Conservation (phyloP, 2,888 invertebrate genomes). For the Syrphus vitripennis region DNA sequence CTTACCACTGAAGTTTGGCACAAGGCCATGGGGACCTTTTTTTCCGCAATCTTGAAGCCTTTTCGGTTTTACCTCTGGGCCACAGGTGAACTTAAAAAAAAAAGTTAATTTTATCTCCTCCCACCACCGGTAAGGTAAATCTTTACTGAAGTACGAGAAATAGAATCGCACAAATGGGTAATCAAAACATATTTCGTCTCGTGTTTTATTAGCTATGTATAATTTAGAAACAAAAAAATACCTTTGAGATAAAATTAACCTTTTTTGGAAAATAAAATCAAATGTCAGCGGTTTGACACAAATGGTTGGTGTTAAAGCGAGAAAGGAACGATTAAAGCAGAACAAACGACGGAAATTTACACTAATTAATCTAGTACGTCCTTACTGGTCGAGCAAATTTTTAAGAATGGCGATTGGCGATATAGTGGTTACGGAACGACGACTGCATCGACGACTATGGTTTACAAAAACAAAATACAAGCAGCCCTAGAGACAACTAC, state of each 20-base stretch:
- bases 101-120: not conserved
- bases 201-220: not conserved
- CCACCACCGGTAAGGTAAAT: constrained; percentile 30
- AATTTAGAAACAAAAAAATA: not conserved
- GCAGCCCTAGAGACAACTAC: constrained; percentile 25
- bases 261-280: constrained; percentile 34
- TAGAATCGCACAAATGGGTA: not conserved
- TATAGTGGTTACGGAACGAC: not conserved
- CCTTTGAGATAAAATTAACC: not conserved
- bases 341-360: constrained; percentile 22
- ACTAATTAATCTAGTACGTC: constrained; percentile 48
- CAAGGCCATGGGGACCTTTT: constrained; percentile 84
- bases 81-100: constrained; percentile 6
- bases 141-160: not conserved
- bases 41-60: constrained; percentile 79
- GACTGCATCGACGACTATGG: not conserved
- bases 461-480: constrained; percentile 11
- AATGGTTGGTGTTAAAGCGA: constrained; percentile 3
- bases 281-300: constrained; percentile 61
- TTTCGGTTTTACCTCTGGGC: constrained; percentile 33
- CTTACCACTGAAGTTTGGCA: constrained; percentile 87
- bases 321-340: not conserved
- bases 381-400: constrained; percentile 52
- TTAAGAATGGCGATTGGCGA: constrained; percentile 57
- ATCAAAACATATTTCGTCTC: not conserved